A percentile compares a stretch with the other conserved stretches of the same genome.
phyloP scores from a whole-genome alignment of 2,113 vertebrate species.

The Myiagra hebetior region DNA sequence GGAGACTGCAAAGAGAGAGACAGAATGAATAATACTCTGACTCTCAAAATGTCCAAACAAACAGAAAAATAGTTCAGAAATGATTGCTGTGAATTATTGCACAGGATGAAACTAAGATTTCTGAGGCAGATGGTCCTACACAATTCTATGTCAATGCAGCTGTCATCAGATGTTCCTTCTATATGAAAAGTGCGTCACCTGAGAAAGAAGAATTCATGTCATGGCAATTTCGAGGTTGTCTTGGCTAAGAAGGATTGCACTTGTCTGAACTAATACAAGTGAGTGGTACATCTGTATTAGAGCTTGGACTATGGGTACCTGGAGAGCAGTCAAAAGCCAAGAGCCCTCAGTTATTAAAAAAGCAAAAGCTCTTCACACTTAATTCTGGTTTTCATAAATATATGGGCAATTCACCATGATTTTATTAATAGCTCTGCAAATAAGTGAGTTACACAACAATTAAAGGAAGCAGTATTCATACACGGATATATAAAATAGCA shows the following conservation, averaged over 20 bases:
- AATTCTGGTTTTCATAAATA: background rate
- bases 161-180: background rate
- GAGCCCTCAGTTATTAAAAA: background rate
- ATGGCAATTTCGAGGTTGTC: background rate
- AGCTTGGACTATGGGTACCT: background rate
- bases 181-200: background rate
- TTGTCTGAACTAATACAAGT: background rate
- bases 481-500: background rate
- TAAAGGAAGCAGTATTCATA: background rate
- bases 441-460: background rate
- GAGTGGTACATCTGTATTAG: background rate
- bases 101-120: background rate
- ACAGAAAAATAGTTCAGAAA: background rate
- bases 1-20: background rate
- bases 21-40: background rate
- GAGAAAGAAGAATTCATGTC: background rate
- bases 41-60: background rate
- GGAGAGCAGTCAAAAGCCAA: background rate
- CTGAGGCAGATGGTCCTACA: background rate
- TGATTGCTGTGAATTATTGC: background rate
- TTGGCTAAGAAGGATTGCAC: background rate
- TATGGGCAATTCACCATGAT: background rate
- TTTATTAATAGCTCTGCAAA: background rate
- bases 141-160: background rate
- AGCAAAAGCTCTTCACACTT: background rate